Evolutionary conservation across 2,888 invertebrate species (phyloP), one percentile per base, ranked within the genome.

Genomic region (Eilema caniola): DNA sequence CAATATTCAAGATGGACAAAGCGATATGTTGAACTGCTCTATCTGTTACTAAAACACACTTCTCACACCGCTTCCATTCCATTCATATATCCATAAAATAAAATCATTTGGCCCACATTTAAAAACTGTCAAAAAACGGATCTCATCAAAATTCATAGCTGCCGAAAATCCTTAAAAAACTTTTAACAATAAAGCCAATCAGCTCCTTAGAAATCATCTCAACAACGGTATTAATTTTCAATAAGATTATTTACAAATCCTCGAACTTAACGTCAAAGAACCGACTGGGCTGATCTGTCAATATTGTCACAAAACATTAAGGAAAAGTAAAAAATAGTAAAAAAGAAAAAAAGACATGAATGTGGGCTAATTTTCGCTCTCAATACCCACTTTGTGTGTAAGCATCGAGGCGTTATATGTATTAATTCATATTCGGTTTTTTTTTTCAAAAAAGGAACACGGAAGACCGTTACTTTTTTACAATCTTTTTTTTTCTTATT

Each of bases 361-460:
- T 95, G 92, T 92, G 88, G 92, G 86, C 95, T 95, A 95, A 95
- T 95, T 95, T 95, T 94, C 91, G 90, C 89, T 92, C 90, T 94
- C 94, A 92, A 94, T 93, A 89, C 90, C 73, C 89, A 91, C 91
- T 92, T 92, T 95, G 83, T 93, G 87, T 88, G 90, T 91, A 93
- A 93, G 93, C 94, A 94, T 93, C 87, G 88, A 91, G 95, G 95
- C 95, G 95, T 94, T 88, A 82, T 84, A 90, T 92, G 93, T 94
- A 95, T 94, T 95, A 95, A 93, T 93, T 92, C 92, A 91, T 88
- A 80, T 79, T 85, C 79, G 75, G 84, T n/a, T 53, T 53, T 80
- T 82, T 82, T 76, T 74, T 69, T 53, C 1, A 70, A 14, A 66
- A 80, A 86, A 91, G 91, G 90, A 89, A 86, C 73, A 72, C 71